Evolutionary conservation across 2,888 invertebrate genomes (phyloP), one percentile per base, ranked within the genome.

Genomic region (Agrochola litura): DNA sequence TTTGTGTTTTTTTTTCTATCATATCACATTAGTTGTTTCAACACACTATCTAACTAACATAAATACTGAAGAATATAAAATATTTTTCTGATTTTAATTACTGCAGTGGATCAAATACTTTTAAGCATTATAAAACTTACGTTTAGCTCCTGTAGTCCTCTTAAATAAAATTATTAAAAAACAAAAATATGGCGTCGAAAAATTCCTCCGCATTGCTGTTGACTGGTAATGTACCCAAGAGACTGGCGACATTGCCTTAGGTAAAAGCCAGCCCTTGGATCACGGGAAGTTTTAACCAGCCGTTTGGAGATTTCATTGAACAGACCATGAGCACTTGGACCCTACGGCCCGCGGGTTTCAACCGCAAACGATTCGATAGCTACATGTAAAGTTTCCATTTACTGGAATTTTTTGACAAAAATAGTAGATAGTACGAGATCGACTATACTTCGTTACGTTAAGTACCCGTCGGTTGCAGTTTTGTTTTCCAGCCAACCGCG

Each of bases 401-500:
- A 58, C 25, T 46, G 46, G 3, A 12, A 0, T 2, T 12, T 25
- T 8, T 66, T 49, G 66, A 49, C 46, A 66, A 49, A 66, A 66
- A 6, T 56, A 22, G 2, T 67, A 52, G 12, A 5, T 14, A 14
- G 19, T 43, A 30, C 8, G 25, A 30, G 14, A 0, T 14, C 5
- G 52, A 58, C 22, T 22, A 22, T 56, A 30, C 25, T 25, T 46
- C 12, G 66, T 66, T 66, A 49, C 56, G 60, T 61, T 54, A 60
- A 66, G 56, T 68, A 56, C 58, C 22, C 37, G 67, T 71, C 61
- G 30, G n/a, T 69, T 72, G 65, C 41, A 77, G 65, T 63, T 79
- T 58, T 64, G 52, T 60, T 72, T 25, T 72, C 52, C 68, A 84
- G 37, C 71, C 73, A 74, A 76, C 64, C 73, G 67, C 37, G 37